These are phyloP conservation scores for Hanleya hanleyi DNA, from an alignment of 2,888 invertebrate genomes.

Conservation along the genomic window DNA sequence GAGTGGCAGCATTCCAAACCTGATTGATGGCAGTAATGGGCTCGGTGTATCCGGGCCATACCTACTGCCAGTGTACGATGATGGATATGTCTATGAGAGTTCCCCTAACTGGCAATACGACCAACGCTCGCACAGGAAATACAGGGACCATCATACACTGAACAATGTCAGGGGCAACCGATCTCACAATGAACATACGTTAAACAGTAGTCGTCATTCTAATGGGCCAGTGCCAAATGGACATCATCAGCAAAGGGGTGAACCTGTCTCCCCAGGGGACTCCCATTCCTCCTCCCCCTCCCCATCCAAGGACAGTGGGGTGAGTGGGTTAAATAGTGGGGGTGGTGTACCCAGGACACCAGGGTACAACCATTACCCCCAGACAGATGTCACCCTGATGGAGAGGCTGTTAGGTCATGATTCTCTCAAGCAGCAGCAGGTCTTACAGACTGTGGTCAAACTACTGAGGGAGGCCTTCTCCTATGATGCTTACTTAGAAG, in stretches of 20 bases:
- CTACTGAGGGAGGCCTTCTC: slow-evolving; percentile 65
- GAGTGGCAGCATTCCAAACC: not conserved
- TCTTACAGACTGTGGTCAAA: slow-evolving; percentile 55
- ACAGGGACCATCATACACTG: too few relatives aligned
- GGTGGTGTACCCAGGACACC: slow-evolving; percentile 15
- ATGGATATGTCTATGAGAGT: not conserved
- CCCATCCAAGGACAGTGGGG: slow-evolving; percentile 66
- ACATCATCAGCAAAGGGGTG: too few relatives aligned
- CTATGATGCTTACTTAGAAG: slow-evolving; percentile 66
- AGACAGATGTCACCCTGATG: slow-evolving; percentile 53
- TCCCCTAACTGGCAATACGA: not conserved
- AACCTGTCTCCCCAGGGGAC: slow-evolving; percentile 25
- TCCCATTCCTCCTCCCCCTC: slow-evolving; percentile 61
- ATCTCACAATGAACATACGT: too few relatives aligned
- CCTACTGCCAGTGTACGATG: not conserved
- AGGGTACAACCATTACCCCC: slow-evolving; percentile 17
- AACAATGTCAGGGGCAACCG: too few relatives aligned
- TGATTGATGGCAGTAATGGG: not conserved
- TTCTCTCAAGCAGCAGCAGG: slow-evolving; percentile 54
- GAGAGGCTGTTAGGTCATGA: slow-evolving; percentile 56
- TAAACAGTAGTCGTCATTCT: too few relatives aligned
- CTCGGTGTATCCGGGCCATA: not conserved
- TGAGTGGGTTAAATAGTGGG: slow-evolving; percentile 56
- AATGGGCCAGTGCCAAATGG: too few relatives aligned
- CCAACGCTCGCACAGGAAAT: too few relatives aligned